Evolutionary conservation across 2,113 vertebrate species (phyloP).

Genomic region (Lathamus discolor): DNA sequence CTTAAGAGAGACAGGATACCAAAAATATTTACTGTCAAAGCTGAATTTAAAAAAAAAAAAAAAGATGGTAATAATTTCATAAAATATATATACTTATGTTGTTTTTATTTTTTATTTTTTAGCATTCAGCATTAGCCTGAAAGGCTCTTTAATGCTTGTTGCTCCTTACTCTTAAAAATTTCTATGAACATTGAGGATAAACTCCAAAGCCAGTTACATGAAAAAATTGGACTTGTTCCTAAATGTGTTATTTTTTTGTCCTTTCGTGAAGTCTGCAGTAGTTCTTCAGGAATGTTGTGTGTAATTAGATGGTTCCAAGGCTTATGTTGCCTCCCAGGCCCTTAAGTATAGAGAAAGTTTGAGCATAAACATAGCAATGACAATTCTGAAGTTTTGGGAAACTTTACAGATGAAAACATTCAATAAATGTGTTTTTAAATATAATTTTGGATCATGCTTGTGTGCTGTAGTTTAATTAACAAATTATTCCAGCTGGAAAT

Average conservation of each 20-base stretch:
- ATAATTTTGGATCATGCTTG: neutral
- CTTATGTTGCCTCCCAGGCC: neutral
- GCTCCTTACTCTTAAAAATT: neutral
- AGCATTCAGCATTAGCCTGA: neutral
- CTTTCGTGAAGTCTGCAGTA: neutral
- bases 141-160: neutral
- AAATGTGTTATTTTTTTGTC: neutral
- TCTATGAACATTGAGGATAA: neutral
- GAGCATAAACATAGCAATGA: neutral
- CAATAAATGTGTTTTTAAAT: neutral
- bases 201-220: neutral
- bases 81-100: neutral
- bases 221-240: neutral
- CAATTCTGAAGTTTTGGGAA: neutral
- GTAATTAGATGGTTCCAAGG: neutral
- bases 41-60: neutral
- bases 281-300: slow-evolving; percentile 25
- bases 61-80: neutral
- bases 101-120: neutral
- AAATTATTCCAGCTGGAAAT: neutral
- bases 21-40: neutral
- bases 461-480: neutral
- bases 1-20: neutral
- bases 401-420: neutral
- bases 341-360: neutral